phyloP scores from a whole-genome alignment of 2,797 vertebrate genomes.

The Diceros bicornis region DNA sequence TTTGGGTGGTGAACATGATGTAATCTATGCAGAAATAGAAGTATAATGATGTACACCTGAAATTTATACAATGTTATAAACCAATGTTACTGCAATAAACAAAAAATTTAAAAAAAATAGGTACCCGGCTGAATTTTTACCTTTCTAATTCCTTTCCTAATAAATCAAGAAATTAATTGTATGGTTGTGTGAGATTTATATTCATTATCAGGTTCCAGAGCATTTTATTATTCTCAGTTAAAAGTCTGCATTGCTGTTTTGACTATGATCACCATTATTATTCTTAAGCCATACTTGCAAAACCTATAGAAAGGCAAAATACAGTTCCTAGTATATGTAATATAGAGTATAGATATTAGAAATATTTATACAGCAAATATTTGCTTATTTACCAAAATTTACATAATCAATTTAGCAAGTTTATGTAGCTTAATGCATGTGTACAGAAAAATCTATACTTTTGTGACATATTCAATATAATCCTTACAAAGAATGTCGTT shows the following conservation, averaged over 20 bases:
- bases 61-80: too few relatives aligned
- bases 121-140: neutral
- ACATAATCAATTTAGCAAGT: slow-evolving; percentile 70
- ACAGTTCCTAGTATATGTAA: neutral
- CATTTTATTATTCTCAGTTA: slow-evolving; percentile 55
- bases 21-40: too few relatives aligned
- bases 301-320: slow-evolving; percentile 61
- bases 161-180: slow-evolving; percentile 63
- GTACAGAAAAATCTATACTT: slow-evolving; percentile 29
- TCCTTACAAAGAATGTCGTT: neutral
- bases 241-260: slow-evolving; percentile 49
- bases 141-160: slow-evolving; percentile 36
- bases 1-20: too few relatives aligned
- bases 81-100: too few relatives aligned
- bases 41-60: too few relatives aligned
- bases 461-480: slow-evolving; percentile 18
- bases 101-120: too few relatives aligned
- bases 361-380: slow-evolving; percentile 63
- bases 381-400: slow-evolving; percentile 71
- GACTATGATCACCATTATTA: slow-evolving; percentile 23
- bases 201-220: neutral
- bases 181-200: slow-evolving; percentile 50
- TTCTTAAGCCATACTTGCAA: slow-evolving; percentile 35
- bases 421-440: slow-evolving; percentile 24
- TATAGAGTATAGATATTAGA: neutral